Base-by-base conservation (phyloP, 2,797 vertebrate species). In the Anabas testudineus region DNA sequence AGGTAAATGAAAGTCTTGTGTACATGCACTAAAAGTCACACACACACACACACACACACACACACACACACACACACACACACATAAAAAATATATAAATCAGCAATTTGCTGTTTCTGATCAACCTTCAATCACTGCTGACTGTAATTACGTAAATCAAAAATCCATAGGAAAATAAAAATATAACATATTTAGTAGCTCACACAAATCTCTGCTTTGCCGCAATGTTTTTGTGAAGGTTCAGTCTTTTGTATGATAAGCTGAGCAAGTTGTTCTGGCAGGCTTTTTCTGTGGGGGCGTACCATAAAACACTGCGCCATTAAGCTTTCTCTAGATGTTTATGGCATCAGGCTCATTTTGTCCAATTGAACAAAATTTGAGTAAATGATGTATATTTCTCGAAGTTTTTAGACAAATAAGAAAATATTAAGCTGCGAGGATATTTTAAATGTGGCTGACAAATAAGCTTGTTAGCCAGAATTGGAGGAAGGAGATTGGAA, bases 1-100 rank as follows among this genome's bases (percentile, higher is more conserved):
- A 85, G 98, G 98, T 99, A 97, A 97, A 87, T 95, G 93, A 94
- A 68, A 74, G 73, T 46, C 58, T 34, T 24, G 43, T 56, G 55
- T 62, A 46, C 53, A 55, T 24, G 21, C 47, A 71, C 54, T 24
- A 15, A 56, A 62, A 60, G 53, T 46, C 67, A 63, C 30, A 37
- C 12, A n/a, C n/a, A n/a, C n/a, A n/a, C n/a, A n/a, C n/a, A n/a
- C n/a, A n/a, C n/a, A n/a, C n/a, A n/a, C n/a, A n/a, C n/a, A n/a
- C n/a, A n/a, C n/a, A n/a, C n/a, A n/a, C n/a, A n/a, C n/a, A n/a
- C n/a, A n/a, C n/a, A n/a, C n/a, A n/a, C n/a, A n/a, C n/a, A n/a
- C n/a, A n/a, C n/a, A n/a, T n/a, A n/a, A n/a, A n/a, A 21, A 47
- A n/a, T 8, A 26, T 19, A 57, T n/a, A 43, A 37, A 47, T 59